Conservation (phyloP, 37 sponge, comb jelly and placozoan species). For the Hexactinellida sp. region DNA sequence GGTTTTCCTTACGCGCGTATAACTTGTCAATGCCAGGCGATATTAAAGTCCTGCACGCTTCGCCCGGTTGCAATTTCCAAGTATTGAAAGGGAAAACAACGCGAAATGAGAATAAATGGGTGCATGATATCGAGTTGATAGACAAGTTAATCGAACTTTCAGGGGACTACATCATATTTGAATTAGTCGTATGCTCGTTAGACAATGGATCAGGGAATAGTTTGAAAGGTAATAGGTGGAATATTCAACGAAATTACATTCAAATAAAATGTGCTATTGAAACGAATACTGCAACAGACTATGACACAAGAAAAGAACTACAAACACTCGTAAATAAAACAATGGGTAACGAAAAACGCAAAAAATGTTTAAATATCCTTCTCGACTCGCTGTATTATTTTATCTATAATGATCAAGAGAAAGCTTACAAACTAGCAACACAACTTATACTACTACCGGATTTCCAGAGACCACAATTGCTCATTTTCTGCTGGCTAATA, state of each 20-base stretch:
- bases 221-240: not conserved
- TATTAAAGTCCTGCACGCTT: not conserved
- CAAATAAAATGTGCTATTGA: not conserved
- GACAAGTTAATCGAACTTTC: not conserved
- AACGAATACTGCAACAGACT: not conserved
- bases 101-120: not conserved
- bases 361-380: not conserved
- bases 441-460: not conserved
- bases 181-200: not conserved
- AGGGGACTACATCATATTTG: not conserved
- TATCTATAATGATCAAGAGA: not conserved
- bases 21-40: not conserved
- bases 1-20: not conserved
- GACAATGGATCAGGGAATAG: not conserved
- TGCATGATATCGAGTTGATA: not conserved
- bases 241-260: not conserved
- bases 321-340: not conserved
- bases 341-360: slow-evolving; percentile 7
- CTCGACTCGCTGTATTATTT: not conserved
- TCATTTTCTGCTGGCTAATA: not conserved
- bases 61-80: not conserved
- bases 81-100: not conserved
- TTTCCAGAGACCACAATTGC: not conserved
- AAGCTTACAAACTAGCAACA: not conserved
- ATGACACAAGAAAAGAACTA: not conserved